Evolutionary conservation across 2,888 invertebrate genomes (phyloP), one percentile per base, ranked within the genome.

Genomic region (Petrolisthes manimaculis): DNA sequence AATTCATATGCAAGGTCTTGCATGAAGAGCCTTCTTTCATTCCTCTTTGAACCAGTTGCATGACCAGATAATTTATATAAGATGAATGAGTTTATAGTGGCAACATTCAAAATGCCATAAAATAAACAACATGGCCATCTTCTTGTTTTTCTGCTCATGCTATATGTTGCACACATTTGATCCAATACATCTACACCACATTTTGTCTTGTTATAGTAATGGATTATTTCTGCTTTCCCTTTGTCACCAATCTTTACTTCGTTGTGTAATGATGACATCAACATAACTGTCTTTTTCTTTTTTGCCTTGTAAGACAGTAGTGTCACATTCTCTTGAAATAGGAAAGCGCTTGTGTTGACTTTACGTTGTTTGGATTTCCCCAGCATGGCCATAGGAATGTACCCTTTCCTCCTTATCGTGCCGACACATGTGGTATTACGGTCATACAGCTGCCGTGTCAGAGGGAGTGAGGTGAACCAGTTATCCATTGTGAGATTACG

Each of bases 371-470:
- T 55, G 3, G 18, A 67, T 61, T 79, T 88, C 2, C 79, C 55
- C 81, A 67, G 79, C 80, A 84, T 84, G n/a, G 71, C 71, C 5
- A 21, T 18, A 21, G 81, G 75, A 8, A 88, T 82, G 67, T 85
- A 85, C 55, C 4, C 85, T 24, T 88, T 88, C 4, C 78, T 61
- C 61, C 82, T 82, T 4, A 86, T 53, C 56, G 82, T 86, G 12
- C 86, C 89, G n/a, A 89, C 86, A 67, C 85, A 53, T 12, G 86
- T 89, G 86, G 86, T 56, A 9, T 82, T 83, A 80, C 61, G 55
- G 18, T 80, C 80, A 51, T 37, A 8, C 61, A 71, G 56, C 37
- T 86, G 82, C 53, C 21, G 21, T 21, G 69, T 55, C 5, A 86
- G 86, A 56, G 81, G 56, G 24, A 86, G 74, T 24, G 82, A 86